Base-by-base conservation (phyloP, 1,140 invertebrate species). In the Musca domestica region DNA sequence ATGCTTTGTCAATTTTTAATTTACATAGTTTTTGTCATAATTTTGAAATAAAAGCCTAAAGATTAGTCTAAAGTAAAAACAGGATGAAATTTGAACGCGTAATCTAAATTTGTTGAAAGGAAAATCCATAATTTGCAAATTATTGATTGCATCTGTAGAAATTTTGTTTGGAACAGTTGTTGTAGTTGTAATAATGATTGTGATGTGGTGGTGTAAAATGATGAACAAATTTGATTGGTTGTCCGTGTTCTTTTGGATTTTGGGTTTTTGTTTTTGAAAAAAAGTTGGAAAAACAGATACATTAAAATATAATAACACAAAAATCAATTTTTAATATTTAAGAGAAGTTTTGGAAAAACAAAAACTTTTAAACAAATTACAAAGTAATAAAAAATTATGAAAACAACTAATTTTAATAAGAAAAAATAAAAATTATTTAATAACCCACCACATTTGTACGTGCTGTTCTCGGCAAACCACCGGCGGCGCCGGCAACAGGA, bases 371-470 rank as follows among this genome's bases (percentile, higher is more conserved):
- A 51, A 52, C 56, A 67, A 15, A 65, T 27, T 20, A 48, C 12
- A 25, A 51, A 51, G n/a, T 20, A n/a, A 58, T 58, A 27, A 25
- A 27, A 58, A n/a, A 58, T 17, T 27, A 58, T 3, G 27, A 5
- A n/a, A n/a, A 58, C n/a, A 58, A 54, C 22, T 4, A 27, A 56
- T 56, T 51, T 25, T 63, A 68, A 27, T 22, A 48, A 54, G 56
- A 63, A 68, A 46, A 34, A 65, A 41, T 22, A 68, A 63, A 69
- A 58, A 63, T 65, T 63, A 10, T 41, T 68, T 58, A 51, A 47
- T 81, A 83, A 91, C 89, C 89, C 88, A 91, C 89, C 89, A 89
- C 88, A 87, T 88, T 89, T 85, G 87, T 82, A 83, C 83, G 85
- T 82, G 83, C 85, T 81, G 84, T 82, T 85, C 83, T 84, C 82